phyloP scores from a whole-genome alignment of 1,140 invertebrate species.

The Saxidomus purpurata region DNA sequence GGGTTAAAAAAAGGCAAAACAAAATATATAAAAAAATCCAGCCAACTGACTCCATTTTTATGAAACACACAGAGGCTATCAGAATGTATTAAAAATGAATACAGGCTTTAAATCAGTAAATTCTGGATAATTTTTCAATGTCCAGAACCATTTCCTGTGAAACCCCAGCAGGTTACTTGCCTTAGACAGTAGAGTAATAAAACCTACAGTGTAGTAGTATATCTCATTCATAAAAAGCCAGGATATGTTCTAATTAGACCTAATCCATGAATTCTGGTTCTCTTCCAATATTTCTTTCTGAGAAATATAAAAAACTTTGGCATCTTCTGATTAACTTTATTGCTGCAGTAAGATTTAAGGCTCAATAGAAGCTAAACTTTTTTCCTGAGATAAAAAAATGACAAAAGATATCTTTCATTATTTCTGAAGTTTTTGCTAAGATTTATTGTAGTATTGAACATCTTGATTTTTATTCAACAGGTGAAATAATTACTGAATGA shows the following conservation, averaged over 20 bases:
- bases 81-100: too few species aligned
- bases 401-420: background rate
- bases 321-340: constrained; percentile 1
- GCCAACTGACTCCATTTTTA: too few species aligned
- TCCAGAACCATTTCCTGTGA: too few species aligned
- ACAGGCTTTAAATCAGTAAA: too few species aligned
- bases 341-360: constrained; percentile 6
- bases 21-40: too few species aligned
- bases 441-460: background rate
- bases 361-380: constrained; percentile 16
- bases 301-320: background rate
- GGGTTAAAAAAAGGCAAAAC: too few species aligned
- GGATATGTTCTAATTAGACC: background rate
- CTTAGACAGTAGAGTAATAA: too few species aligned
- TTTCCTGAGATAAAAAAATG: constrained; percentile 4
- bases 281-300: background rate
- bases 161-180: too few species aligned
- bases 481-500: constrained; percentile 10
- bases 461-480: background rate
- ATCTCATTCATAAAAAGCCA: constrained; percentile 32
- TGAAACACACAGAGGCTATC: too few species aligned
- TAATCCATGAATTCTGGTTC: background rate
- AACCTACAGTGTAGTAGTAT: too few species aligned
- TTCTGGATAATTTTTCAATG: too few species aligned
- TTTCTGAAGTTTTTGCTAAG: background rate